Base-by-base conservation (phyloP, 2,113 vertebrate species). In the Protobothrops mucrosquamatus region DNA sequence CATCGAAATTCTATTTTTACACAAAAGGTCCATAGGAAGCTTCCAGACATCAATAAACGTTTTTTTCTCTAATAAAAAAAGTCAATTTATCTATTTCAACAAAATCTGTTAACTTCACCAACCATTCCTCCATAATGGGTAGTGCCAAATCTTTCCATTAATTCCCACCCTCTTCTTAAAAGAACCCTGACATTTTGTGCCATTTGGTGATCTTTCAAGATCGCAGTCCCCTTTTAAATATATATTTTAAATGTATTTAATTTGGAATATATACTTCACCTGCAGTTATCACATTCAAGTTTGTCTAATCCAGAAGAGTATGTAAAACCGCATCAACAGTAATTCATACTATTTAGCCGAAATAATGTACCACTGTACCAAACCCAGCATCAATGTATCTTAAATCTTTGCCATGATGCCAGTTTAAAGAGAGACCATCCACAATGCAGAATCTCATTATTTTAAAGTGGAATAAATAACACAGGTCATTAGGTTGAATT, bases 401-500 rank as follows among this genome's bases (percentile, higher is more conserved):
- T 39, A 89, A 95, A 85, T 94, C 57, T 90, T 89, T 46, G 22
- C 10, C 89, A 43, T 20, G 91, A 61, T 26, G 94, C 89, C 48
- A 55, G 9, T 88, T 92, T 52, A 74, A 69, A 91, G 15, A 51
- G n/a, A 92, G 8, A 23, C 69, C 86, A 34, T 23, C 3, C 23
- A 43, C 54, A 57, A 95, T 24, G 43, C 29, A 90, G 92, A 2
- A 1, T 92, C 14, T 94, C 39, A 61, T 29, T 88, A n/a, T 54
- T 93, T 87, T 26, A 91, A n/a, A 88, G 0, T 1, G n/a, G 64
- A 88, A 34, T 26, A 24, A 90, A 55, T 20, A 24, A 34, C 5
- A 91, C 1, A 5, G 69, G 12, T 34, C 69, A n/a, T 81, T 52
- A 89, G 52, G 18, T 85, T 56, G 56, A 90, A 93, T 34, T n/a